These are phyloP conservation scores for Melanerpes aurifrons DNA, from an alignment of 2,113 vertebrate species.

Conservation along the genomic window DNA sequence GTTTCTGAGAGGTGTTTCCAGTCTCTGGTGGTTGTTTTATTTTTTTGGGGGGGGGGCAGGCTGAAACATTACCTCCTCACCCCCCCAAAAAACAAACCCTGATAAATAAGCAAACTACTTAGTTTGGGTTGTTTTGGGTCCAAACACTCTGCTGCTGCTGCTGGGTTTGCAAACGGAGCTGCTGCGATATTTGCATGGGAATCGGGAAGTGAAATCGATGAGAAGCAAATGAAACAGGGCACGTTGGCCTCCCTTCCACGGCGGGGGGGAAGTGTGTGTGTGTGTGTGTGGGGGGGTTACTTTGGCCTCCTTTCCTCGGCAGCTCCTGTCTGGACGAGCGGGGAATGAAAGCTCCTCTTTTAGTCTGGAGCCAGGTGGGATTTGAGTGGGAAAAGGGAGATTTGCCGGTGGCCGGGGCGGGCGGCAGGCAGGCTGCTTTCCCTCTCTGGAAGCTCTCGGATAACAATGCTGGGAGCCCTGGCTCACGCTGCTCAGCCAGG, in stretches of 20 bases:
- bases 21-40: neutral
- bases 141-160: neutral
- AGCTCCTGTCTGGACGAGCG: neutral
- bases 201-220: slow-evolving; percentile 52
- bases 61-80: neutral
- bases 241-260: neutral
- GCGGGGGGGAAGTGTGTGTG: too few species aligned
- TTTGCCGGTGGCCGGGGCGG: neutral
- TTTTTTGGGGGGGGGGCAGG: neutral
- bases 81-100: too few species aligned
- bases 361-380: neutral
- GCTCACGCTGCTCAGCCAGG: neutral
- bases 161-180: neutral
- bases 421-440: neutral
- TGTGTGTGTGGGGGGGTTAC: neutral
- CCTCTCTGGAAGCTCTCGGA: neutral
- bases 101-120: too few species aligned
- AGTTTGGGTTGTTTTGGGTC: neutral
- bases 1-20: neutral
- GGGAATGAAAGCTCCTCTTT: neutral
- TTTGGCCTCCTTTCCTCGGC: neutral
- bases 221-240: neutral
- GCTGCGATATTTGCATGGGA: slow-evolving; percentile 30
- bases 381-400: neutral
- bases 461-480: neutral